These are phyloP conservation scores for Coelinius sp. DNA, from an alignment of 2,888 invertebrate species.

Conservation along the genomic window DNA sequence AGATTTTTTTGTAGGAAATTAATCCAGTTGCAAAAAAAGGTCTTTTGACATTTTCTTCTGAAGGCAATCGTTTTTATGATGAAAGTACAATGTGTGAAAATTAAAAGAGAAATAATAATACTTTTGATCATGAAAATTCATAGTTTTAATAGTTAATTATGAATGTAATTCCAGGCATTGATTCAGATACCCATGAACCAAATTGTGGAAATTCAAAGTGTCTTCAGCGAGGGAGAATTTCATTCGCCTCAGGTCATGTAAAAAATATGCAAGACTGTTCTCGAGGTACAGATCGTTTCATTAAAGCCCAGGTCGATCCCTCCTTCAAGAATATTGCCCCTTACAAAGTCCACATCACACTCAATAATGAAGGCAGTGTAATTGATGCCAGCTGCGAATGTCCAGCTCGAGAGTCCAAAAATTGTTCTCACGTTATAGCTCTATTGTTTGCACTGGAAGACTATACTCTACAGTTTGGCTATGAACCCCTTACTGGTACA, in stretches of 20 bases:
- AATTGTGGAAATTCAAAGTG: conserved; percentile 37
- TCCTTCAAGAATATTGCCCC: conserved; percentile 15
- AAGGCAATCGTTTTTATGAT: too few species aligned
- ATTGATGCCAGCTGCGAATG: conserved; percentile 37
- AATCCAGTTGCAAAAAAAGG: too few species aligned
- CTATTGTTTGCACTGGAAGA: conserved; percentile 35
- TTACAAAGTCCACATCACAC: conserved; percentile 10
- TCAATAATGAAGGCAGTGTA: conserved; percentile 22
- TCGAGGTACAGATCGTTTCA: not conserved
- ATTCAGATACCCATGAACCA: not conserved
- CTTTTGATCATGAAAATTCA: too few species aligned
- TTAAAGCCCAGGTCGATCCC: conserved; percentile 18
- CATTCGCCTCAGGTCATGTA: conserved; percentile 23
- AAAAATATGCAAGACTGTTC: conserved; percentile 22
- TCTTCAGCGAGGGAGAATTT: conserved; percentile 34
- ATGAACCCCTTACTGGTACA: conserved; percentile 28
- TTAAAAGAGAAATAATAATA: too few species aligned
- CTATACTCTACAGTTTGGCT: conserved; percentile 34
- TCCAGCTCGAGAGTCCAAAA: conserved; percentile 33
- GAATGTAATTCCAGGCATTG: not conserved
- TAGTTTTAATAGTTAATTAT: too few species aligned
- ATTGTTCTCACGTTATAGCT: conserved; percentile 35
- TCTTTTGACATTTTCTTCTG: too few species aligned
- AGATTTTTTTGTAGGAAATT: not conserved
- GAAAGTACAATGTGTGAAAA: too few species aligned